Base-by-base conservation (phyloP, 2,888 invertebrate species). In the Trachelus tabidus region DNA sequence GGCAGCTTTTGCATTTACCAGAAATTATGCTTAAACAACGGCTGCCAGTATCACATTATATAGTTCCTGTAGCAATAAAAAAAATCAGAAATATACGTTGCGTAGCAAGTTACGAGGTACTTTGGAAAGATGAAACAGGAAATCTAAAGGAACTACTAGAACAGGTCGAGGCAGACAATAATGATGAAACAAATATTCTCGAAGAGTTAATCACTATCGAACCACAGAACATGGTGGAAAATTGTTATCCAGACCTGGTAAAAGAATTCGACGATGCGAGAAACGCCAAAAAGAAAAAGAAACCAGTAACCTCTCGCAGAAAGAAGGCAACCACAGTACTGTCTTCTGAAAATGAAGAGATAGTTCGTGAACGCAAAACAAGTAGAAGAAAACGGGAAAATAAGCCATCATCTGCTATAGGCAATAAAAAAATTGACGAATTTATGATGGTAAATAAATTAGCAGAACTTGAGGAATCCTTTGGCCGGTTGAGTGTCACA, bases 81-180 rank as follows among this genome's bases (percentile, higher is more conserved):
- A 95, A 95, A 87, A 93, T 93, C 80, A 90, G 94, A 79, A 92
- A 91, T 75, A 91, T 93, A 30, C 93, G 92, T 89, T 92, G 95
- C 76, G 93, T 96, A 23, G 93, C 94, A 0, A 94, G 95, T 88
- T 95, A 94, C 85, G 96, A 96, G 92, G 93, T 97, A 15, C 91
- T 94, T 11, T 97, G 96, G 97, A 88, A 90, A 37, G 95, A 95
- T 85, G 92, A 93, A 11, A 91, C 93, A 35, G 92, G 93, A 2
- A 92, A 90, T 75, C 94, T 95, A 77, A 93, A 93, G 71, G 93
- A 93, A 33, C 89, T 96, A 31, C 93, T 94, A 9, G 23, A 56
- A 23, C 81, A 71, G 15, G 33, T 37, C 11, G 68, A 79, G 15
- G 69, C 35, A 74, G 34, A 74, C n/a, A 76, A 81, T 73, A 79